Conservation (phyloP, 2,797 vertebrate genomes). For the Darevskia nairensis region DNA sequence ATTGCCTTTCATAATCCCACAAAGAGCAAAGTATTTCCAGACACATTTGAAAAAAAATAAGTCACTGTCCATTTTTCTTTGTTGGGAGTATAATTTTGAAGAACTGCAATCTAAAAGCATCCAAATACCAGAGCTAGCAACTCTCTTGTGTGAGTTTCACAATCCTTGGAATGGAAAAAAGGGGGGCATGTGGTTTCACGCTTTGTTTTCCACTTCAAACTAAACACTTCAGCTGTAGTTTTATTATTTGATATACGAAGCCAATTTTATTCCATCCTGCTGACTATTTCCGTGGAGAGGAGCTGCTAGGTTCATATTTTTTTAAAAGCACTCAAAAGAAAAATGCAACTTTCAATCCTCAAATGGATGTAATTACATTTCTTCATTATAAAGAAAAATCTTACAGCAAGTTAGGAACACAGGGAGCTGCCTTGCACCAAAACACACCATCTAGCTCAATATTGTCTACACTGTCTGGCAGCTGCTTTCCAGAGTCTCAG, state of each 20-base stretch:
- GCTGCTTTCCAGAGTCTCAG: too few relatives aligned
- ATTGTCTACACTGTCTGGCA: background rate
- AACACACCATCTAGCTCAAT: background rate
- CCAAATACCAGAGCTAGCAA: constrained; percentile 59
- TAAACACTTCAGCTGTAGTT: constrained; percentile 59
- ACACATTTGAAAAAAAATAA: constrained; percentile 14
- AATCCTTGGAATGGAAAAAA: constrained; percentile 45
- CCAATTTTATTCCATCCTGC: background rate
- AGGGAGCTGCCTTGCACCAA: background rate
- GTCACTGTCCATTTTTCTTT: constrained; percentile 11
- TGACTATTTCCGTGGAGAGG: background rate
- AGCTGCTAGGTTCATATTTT: background rate
- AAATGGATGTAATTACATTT: constrained; percentile 5
- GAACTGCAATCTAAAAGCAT: fast-evolving
- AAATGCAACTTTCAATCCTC: background rate
- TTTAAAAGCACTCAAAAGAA: background rate
- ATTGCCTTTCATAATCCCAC: constrained; percentile 7
- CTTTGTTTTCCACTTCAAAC: constrained; percentile 68
- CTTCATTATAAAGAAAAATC: background rate
- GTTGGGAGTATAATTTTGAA: constrained; percentile 22
- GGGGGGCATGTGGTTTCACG: constrained; percentile 58
- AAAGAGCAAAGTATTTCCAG: background rate
- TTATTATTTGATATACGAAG: constrained; percentile 66
- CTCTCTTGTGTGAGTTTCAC: constrained; percentile 56
- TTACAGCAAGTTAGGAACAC: background rate